phyloP scores from a whole-genome alignment of 2,888 invertebrate species.

The Venustoraphidia nigricollis region DNA sequence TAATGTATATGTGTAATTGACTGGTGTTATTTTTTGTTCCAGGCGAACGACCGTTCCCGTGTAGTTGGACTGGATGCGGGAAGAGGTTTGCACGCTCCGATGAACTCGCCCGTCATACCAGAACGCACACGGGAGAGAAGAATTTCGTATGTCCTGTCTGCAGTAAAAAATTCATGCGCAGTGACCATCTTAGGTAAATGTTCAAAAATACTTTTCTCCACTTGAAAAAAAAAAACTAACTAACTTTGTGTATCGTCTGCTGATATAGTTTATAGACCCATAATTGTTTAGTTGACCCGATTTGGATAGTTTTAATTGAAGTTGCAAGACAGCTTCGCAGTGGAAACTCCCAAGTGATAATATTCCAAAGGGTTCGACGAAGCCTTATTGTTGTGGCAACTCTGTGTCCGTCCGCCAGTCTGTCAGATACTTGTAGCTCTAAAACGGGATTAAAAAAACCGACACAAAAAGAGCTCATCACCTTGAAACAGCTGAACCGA shows the following conservation, averaged over 20 bases:
- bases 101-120: conserved; percentile 43
- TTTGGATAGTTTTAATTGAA: too few species aligned
- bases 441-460: too few species aligned
- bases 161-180: conserved; percentile 46
- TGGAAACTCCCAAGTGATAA: too few species aligned
- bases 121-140: conserved; percentile 51
- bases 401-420: too few species aligned
- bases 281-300: too few species aligned
- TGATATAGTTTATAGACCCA: too few species aligned
- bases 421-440: too few species aligned
- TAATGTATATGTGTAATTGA: background rate
- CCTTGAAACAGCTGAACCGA: too few species aligned
- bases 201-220: background rate
- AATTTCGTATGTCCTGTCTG: conserved; percentile 46
- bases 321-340: too few species aligned
- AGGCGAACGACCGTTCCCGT: conserved; percentile 48
- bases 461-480: too few species aligned
- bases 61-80: conserved; percentile 44
- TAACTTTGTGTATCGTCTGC: background rate
- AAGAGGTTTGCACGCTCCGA: conserved; percentile 48
- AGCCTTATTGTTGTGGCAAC: too few species aligned
- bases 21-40: conserved; percentile 16
- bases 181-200: conserved; percentile 41
- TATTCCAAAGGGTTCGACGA: too few species aligned
- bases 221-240: background rate